Conservation (phyloP, 1,140 invertebrate genomes). For the Drosophila bocqueti region DNA sequence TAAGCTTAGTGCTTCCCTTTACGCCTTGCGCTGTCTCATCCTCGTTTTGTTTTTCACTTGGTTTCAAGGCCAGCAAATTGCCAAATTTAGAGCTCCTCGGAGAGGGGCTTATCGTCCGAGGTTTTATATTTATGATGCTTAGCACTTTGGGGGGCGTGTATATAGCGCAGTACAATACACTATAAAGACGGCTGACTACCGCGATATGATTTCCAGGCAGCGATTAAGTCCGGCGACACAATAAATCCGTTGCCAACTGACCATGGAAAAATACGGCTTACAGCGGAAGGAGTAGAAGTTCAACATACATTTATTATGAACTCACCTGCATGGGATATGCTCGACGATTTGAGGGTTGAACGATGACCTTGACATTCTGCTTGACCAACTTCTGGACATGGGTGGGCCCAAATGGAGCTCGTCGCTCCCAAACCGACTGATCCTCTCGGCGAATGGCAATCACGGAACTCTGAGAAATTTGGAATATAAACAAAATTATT, state of each 20-base stretch:
- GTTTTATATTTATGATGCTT: conserved; percentile 58
- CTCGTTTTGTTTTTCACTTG: conserved; percentile 33
- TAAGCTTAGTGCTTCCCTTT: conserved; percentile 35
- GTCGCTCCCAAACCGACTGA: conserved; percentile 98
- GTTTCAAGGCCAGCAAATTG: conserved; percentile 64
- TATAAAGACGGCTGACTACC: conserved; percentile 19
- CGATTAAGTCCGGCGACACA: conserved; percentile 29
- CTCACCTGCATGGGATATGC: conserved; percentile 97
- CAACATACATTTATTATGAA: conserved; percentile 4
- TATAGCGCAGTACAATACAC: conserved; percentile 5
- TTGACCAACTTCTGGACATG: conserved; percentile 95
- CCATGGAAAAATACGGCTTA: conserved; percentile 31
- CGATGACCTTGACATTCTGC: conserved; percentile 96
- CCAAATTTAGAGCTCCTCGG: conserved; percentile 57
- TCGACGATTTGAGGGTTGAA: conserved; percentile 98
- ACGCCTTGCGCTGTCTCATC: conserved; percentile 14
- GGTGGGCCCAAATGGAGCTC: conserved; percentile 96
- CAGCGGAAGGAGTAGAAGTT: background rate
- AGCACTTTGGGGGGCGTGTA: conserved; percentile 49
- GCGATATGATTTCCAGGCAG: conserved; percentile 46
- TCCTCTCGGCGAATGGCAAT: conserved; percentile 96
- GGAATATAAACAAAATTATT: background rate
- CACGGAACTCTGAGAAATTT: conserved; percentile 86
- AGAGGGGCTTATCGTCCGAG: conserved; percentile 52
- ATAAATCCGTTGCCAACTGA: conserved; percentile 38